Base-by-base conservation (phyloP, 2,797 vertebrate genomes). In the Heliangelus exortis region DNA sequence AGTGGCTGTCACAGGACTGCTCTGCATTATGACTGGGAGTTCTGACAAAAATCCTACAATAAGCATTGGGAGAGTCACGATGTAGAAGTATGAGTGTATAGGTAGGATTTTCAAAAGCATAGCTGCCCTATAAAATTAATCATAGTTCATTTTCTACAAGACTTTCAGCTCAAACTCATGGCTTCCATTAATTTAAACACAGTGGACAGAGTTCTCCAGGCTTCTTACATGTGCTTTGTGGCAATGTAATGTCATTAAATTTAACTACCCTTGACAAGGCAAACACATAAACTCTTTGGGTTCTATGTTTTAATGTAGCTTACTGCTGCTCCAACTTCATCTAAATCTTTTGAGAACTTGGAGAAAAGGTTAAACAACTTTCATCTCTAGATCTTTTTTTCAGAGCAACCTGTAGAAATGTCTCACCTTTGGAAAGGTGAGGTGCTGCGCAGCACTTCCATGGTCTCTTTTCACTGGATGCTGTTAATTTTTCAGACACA, bases 261-360 rank as follows among this genome's bases (percentile, higher is more conserved):
- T 72, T 85, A 90, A 88, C 65, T 63, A 92, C 73, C 57, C 36
- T 88, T 58, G 47, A 89, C 90, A 16, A 36, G 47, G 55, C 31
- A 95, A 92, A 90, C 47, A 88, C 5, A 81, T n/a, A 50, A 8
- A 58, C n/a, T 33, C 26, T 65, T 92, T 19, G 18, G 55, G 21
- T n/a, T 95, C 74, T 74, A 73, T 19, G 26, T 83, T 88, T 72
- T 91, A 69, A 58, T 22, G 90, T 80, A 75, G 63, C 25, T 95
- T 71, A 83, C 11, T 71, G 66, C 73, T 77, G 51, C 48, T 84
- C n/a, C 33, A 59, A 87, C 29, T 90, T 79, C 65, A 91, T 80
- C 29, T 76, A 95, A 95, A 81, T 78, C 65, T 54, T 69, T 36
- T 71, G 50, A 45, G 10, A 84, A 76, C 39, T 63, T 66, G 26